A percentile compares a stretch with the other conserved stretches of the same genome.
phyloP scores from a whole-genome alignment of 2,113 vertebrate species.

The Scomber japonicus region DNA sequence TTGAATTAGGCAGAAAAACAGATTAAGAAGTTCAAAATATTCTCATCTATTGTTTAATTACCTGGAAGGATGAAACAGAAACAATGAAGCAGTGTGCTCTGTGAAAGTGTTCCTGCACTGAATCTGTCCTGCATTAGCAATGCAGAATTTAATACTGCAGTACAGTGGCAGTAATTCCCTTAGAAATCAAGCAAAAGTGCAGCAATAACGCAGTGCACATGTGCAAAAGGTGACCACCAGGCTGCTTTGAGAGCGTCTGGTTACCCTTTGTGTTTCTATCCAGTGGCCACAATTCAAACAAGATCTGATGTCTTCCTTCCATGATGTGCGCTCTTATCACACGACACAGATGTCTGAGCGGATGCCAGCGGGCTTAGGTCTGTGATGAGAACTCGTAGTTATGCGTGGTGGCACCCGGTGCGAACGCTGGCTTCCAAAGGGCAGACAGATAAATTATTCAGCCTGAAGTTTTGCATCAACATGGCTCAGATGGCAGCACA shows the following conservation, averaged over 20 bases:
- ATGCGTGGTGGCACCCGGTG: slow-evolving; percentile 64
- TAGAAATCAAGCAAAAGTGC: slow-evolving; percentile 20
- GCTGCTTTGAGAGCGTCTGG: slow-evolving; percentile 3
- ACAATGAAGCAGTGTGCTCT: slow-evolving; percentile 11
- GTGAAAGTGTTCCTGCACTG: slow-evolving; percentile 12
- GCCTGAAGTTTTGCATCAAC: slow-evolving; percentile 76
- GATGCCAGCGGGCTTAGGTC: slow-evolving; percentile 62
- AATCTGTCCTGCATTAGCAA: slow-evolving; percentile 12
- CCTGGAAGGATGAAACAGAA: slow-evolving; percentile 37
- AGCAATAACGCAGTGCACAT: slow-evolving; percentile 8
- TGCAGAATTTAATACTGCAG: slow-evolving; percentile 28
- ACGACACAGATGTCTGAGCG: slow-evolving; percentile 75
- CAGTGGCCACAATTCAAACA: slow-evolving; percentile 50
- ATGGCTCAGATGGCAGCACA: slow-evolving; percentile 75
- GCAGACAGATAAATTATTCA: slow-evolving; percentile 79
- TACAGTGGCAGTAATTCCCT: slow-evolving; percentile 4
- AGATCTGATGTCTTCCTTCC: slow-evolving; percentile 65
- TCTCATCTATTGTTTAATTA: slow-evolving; percentile 36
- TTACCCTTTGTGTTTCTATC: slow-evolving; percentile 26
- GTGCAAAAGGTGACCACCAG: slow-evolving; percentile 46
- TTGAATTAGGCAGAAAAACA: slow-evolving; percentile 45
- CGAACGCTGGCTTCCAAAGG: slow-evolving; percentile 65
- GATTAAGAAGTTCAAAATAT: slow-evolving; percentile 31
- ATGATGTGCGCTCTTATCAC: slow-evolving; percentile 67
- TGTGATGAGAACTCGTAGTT: slow-evolving; percentile 71